phyloP scores from a whole-genome alignment of 2,888 invertebrate genomes.

The Leucophenga montana region DNA sequence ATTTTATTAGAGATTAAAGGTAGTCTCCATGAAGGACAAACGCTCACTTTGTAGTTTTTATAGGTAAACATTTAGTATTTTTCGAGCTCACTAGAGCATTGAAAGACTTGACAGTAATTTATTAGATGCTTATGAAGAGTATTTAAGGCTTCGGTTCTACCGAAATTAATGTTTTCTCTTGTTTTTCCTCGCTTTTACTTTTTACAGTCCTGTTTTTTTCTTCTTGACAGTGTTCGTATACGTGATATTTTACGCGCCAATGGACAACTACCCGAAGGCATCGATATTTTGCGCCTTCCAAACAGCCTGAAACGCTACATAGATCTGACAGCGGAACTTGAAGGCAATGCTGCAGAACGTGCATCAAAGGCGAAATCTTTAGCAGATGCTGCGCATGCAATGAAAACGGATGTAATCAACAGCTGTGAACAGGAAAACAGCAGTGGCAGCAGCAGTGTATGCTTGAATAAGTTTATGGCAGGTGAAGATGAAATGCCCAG shows the following conservation, averaged over 20 bases:
- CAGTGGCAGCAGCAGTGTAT: slow-evolving; percentile 9
- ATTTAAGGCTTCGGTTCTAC: too few relatives aligned
- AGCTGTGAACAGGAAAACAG: background rate
- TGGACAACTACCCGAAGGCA: slow-evolving; percentile 84
- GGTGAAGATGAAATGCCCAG: background rate
- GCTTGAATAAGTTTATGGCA: too few relatives aligned
- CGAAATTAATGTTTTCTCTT: too few relatives aligned
- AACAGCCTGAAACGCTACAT: slow-evolving; percentile 80
- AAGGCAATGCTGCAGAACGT: slow-evolving; percentile 30
- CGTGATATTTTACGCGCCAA: slow-evolving; percentile 79
- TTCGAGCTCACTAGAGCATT: too few relatives aligned
- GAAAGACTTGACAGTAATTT: too few relatives aligned
- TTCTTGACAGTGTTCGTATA: slow-evolving; percentile 70
- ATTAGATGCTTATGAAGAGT: too few relatives aligned
- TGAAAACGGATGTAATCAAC: background rate
- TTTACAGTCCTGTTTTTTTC: slow-evolving; percentile 20
- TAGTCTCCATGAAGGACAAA: too few relatives aligned
- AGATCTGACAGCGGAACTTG: slow-evolving; percentile 80
- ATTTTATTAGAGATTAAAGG: too few relatives aligned
- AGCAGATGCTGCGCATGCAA: slow-evolving; percentile 9
- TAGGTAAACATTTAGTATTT: too few relatives aligned
- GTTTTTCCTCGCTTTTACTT: slow-evolving; percentile 21
- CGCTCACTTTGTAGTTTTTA: too few relatives aligned
- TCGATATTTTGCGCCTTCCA: slow-evolving; percentile 80
- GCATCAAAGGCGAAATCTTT: background rate